phyloP scores from a whole-genome alignment of 2,888 invertebrate species.

The Clostera curtula region DNA sequence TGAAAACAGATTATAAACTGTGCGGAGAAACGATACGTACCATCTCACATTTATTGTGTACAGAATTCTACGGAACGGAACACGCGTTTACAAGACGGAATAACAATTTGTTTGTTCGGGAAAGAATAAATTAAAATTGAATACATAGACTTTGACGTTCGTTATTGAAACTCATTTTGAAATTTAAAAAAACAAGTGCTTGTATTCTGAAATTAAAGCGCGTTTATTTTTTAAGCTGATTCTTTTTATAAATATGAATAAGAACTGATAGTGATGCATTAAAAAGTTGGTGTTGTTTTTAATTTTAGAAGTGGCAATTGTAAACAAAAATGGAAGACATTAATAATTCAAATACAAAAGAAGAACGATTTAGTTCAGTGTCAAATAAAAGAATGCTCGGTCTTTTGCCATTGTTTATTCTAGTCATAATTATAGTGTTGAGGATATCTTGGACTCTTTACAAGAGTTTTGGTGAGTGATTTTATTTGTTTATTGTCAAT shows the following conservation, averaged over 20 bases:
- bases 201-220: conserved; percentile 8
- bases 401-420: conserved; percentile 43
- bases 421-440: conserved; percentile 41
- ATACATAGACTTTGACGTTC: background rate
- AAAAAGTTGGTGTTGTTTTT: background rate
- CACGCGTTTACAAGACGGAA: no score
- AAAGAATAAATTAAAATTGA: no score
- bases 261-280: background rate
- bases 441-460: conserved; percentile 49
- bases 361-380: conserved; percentile 8
- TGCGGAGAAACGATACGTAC: no score
- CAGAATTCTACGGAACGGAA: no score
- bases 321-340: conserved; percentile 21
- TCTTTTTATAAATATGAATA: no score
- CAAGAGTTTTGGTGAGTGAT: conserved; percentile 41
- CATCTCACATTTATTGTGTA: no score
- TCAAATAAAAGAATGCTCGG: conserved; percentile 25
- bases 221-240: no score
- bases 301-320: conserved; percentile 6
- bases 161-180: background rate
- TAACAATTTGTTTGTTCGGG: no score
- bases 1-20: no score
- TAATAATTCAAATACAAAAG: conserved; percentile 7
- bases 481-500: background rate
- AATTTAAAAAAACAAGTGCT: conserved; percentile 4